Evolutionary conservation across 2,888 invertebrate species (phyloP).

Genomic region (Hemaris fuciformis): DNA sequence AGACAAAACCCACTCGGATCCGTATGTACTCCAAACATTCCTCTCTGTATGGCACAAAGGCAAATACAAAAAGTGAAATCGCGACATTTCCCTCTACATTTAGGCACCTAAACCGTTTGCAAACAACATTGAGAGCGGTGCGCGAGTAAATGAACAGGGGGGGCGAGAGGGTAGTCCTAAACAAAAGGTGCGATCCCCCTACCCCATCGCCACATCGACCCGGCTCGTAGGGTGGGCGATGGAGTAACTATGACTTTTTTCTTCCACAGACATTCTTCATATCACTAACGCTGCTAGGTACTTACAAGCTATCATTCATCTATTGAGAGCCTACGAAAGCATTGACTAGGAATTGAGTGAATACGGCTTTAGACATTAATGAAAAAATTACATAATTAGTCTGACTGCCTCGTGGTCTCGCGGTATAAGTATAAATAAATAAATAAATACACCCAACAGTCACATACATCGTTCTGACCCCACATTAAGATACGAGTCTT

Average conservation of each 20-base stretch:
- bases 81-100: slow-evolving; percentile 77
- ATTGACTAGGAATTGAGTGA: too few relatives aligned
- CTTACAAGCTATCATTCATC: too few relatives aligned
- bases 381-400: too few relatives aligned
- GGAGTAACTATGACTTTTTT: slow-evolving; percentile 30
- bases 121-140: slow-evolving; percentile 72
- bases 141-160: slow-evolving; percentile 71
- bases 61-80: slow-evolving; percentile 72
- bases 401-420: too few relatives aligned
- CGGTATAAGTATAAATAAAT: too few relatives aligned
- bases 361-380: too few relatives aligned
- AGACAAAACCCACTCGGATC: not conserved
- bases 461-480: too few relatives aligned
- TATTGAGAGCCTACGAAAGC: too few relatives aligned
- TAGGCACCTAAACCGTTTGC: slow-evolving; percentile 79
- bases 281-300: too few relatives aligned
- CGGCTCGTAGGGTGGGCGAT: slow-evolving; percentile 49
- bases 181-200: slow-evolving; percentile 77
- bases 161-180: slow-evolving; percentile 63
- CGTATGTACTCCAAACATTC: not conserved
- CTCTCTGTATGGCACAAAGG: slow-evolving; percentile 19
- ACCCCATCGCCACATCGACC: slow-evolving; percentile 60
- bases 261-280: slow-evolving; percentile 11
- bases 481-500: too few relatives aligned
- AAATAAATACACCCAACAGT: too few relatives aligned